phyloP scores from a whole-genome alignment of 2,113 vertebrate genomes.

The Siphamia tubifer region DNA sequence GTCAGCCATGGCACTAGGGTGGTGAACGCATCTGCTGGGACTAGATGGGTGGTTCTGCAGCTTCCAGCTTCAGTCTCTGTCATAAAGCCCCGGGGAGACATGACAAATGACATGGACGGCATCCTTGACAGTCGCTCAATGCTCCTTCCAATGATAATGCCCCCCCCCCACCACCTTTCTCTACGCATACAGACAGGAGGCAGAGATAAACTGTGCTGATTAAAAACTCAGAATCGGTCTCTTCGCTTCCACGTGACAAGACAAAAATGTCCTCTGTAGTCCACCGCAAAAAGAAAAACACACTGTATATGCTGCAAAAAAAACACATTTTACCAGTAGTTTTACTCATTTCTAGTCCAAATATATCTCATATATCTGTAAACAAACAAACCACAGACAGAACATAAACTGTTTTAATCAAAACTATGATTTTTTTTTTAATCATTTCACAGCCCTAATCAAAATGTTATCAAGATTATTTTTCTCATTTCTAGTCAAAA shows the following conservation, averaged over 20 bases:
- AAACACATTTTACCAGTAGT: too few species aligned
- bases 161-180: slow-evolving; percentile 13
- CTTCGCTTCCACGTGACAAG: neutral
- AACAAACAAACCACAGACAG: too few species aligned
- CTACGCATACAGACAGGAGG: slow-evolving; percentile 21
- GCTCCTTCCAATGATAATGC: slow-evolving; percentile 63
- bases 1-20: slow-evolving; percentile 49
- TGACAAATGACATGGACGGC: slow-evolving; percentile 70
- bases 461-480: too few species aligned
- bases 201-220: slow-evolving; percentile 34
- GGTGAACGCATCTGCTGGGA: slow-evolving; percentile 62
- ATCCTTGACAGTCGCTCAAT: slow-evolving; percentile 74
- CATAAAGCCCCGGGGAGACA: slow-evolving; percentile 69
- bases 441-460: too few species aligned
- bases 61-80: slow-evolving; percentile 54
- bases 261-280: neutral
- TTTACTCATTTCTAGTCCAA: too few species aligned
- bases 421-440: too few species aligned
- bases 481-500: too few species aligned
- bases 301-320: too few species aligned
- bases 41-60: slow-evolving; percentile 57
- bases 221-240: slow-evolving; percentile 19
- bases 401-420: too few species aligned
- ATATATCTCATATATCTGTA: too few species aligned
- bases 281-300: neutral